Percentiles rank a stretch among this genome's conserved stretches.
phyloP scores from a whole-genome alignment of 2,888 invertebrate species.

The Pterobdella sp. region DNA sequence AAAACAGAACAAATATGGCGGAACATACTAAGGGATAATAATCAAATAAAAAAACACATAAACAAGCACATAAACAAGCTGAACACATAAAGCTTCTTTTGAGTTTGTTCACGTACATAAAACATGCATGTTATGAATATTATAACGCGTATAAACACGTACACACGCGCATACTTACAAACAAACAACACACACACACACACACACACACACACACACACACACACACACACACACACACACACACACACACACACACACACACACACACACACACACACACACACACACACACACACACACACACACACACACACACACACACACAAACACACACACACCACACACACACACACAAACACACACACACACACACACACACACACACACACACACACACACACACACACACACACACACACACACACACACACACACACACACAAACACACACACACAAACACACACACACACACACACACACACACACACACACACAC shows the following conservation, averaged over 20 bases:
- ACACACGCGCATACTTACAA: background rate
- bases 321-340: background rate
- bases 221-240: background rate
- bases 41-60: no score
- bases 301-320: constrained; percentile 17
- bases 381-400: constrained; percentile 11
- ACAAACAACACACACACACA: background rate
- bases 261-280: constrained; percentile 19
- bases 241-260: constrained; percentile 18
- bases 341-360: constrained; percentile 8
- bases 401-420: constrained; percentile 8
- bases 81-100: constrained; percentile 61
- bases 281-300: constrained; percentile 18
- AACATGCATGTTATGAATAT: constrained; percentile 72
- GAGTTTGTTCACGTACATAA: constrained; percentile 95
- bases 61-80: no score
- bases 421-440: constrained; percentile 19
- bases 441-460: background rate
- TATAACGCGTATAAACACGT: background rate
- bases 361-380: background rate
- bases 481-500: background rate
- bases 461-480: background rate
- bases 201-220: background rate
- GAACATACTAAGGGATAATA: no score
- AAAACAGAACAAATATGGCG: no score